These are phyloP conservation scores for Leucania comma DNA, from an alignment of 2,888 invertebrate species.

Conservation along the genomic window DNA sequence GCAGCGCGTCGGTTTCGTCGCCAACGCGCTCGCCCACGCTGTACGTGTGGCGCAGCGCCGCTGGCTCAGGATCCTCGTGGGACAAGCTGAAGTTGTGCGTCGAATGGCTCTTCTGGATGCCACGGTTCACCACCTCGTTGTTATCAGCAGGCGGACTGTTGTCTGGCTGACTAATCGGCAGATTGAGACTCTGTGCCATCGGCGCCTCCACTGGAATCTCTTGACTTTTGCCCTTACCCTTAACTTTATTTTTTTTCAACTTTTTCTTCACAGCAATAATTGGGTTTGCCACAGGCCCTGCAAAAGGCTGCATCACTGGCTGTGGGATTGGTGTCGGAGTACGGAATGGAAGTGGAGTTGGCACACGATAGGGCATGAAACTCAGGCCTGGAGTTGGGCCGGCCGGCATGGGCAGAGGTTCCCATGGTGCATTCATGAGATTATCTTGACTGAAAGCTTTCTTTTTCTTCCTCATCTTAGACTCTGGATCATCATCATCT, in stretches of 20 bases:
- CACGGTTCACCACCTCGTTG: conserved; percentile 72
- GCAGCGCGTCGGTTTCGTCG: conserved; percentile 62
- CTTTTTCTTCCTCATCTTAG: conserved; percentile 60
- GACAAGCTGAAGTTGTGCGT: conserved; percentile 73
- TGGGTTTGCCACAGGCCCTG: conserved; percentile 16
- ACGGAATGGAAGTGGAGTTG: conserved; percentile 67
- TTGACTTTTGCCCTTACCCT: conserved; percentile 62
- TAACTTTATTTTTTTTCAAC: conserved; percentile 61
- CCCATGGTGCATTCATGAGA: conserved; percentile 61
- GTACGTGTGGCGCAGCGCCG: conserved; percentile 67
- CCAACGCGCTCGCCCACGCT: conserved; percentile 70
- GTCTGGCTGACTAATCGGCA: conserved; percentile 71
- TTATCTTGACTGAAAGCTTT: conserved; percentile 78
- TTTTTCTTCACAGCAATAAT: conserved; percentile 34
- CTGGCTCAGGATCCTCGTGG: conserved; percentile 61
- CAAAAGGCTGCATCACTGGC: conserved; percentile 32
- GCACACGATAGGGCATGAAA: conserved; percentile 53
- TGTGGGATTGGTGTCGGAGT: conserved; percentile 50
- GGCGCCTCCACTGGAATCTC: conserved; percentile 58
- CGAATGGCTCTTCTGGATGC: conserved; percentile 78
- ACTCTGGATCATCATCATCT: conserved; percentile 53
- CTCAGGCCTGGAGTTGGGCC: conserved; percentile 41
- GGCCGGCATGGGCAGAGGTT: conserved; percentile 26
- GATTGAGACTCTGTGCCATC: conserved; percentile 79
- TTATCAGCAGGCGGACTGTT: conserved; percentile 64